These are phyloP conservation scores for Micromesistius poutassou DNA, from an alignment of 2,797 vertebrate genomes.

Conservation along the genomic window DNA sequence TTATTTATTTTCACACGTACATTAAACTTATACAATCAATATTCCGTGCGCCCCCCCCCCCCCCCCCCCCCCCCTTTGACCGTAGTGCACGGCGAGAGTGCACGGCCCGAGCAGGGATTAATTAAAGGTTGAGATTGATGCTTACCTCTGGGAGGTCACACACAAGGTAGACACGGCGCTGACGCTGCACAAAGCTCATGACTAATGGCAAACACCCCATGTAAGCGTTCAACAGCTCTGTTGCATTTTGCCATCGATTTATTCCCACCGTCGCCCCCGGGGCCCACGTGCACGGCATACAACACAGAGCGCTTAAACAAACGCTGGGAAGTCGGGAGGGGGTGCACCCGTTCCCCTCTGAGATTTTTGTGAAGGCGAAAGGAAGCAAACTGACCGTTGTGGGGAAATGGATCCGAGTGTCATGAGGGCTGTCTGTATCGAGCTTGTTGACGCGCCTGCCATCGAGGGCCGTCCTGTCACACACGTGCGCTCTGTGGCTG, in stretches of 20 bases:
- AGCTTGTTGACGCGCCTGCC: no score
- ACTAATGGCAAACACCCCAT: background rate
- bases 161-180: conserved; percentile 11
- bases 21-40: background rate
- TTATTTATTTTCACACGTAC: background rate
- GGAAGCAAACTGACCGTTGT: no score
- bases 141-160: background rate
- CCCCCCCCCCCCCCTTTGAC: no score
- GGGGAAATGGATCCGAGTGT: no score
- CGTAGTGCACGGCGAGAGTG: background rate
- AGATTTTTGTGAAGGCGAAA: no score
- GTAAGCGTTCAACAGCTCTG: background rate
- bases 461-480: no score
- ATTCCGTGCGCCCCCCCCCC: background rate
- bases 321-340: no score
- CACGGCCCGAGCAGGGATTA: background rate
- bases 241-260: background rate
- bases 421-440: no score
- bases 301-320: no score
- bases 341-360: no score
- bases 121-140: background rate
- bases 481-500: no score
- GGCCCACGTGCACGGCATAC: background rate
- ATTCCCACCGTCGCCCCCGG: background rate
- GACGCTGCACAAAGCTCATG: background rate